Base-by-base conservation (phyloP, 1,140 invertebrate species). In the Cardiocondyla obscurior region DNA sequence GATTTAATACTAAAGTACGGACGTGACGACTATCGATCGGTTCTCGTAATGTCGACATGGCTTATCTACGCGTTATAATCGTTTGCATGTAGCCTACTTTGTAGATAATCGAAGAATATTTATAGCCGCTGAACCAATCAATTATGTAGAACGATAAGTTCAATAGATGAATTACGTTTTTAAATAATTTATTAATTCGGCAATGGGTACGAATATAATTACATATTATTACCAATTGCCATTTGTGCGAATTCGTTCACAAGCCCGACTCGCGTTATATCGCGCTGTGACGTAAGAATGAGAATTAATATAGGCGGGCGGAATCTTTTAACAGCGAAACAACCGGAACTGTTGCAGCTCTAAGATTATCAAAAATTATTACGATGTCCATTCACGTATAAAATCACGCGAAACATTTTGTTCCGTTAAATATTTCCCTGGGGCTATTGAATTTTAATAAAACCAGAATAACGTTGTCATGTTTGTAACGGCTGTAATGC, bases 61-160 rank as follows among this genome's bases (percentile, higher is more conserved):
- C 51, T 72, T 82, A 84, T 73, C 76, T 82, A 44, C 30, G 36
- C 46, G 57, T 55, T 77, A 74, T 77, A 67, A 77, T 87, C 76
- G 30, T 87, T 67, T 55, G 51, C 55, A 55, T 55, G 46, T 77
- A 88, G 57, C 82, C 82, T 88, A 88, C 82, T 87, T 88, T 77
- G 86, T 42, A 62, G 28, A 39, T 28, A 67, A 67, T 46, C 57
- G 58, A 64, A 22, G 57, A 72, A 74, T 87, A 87, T 88, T 85
- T 88, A 85, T 85, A 87, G 64, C 39, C 33, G 3, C 33, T 36
- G 5, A 19, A 19, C 44, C 33, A 25, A 53, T 79, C 22, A 79
- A 79, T 79, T 79, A 69, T 67, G 46, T 69, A 69, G 22, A 53
- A 42, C 7, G 22, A 65, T 39, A 69, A 79, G 74, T 42, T 39